Evolutionary conservation across 2,113 vertebrate genomes (phyloP).

Genomic region (Microtus oregoni): DNA sequence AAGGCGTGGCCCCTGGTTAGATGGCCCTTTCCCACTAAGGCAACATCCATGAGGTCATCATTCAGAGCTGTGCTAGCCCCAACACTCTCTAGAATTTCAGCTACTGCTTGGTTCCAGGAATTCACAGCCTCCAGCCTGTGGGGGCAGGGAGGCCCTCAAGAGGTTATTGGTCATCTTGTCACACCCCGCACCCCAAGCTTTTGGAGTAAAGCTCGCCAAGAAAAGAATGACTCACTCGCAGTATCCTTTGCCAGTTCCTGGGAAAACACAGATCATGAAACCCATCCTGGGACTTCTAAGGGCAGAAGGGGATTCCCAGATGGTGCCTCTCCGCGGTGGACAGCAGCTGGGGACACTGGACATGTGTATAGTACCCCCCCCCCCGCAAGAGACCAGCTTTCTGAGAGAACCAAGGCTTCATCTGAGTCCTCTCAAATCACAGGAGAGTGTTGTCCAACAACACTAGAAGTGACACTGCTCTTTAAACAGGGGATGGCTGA

Average conservation of each 20-base stretch:
- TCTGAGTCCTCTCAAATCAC: background rate
- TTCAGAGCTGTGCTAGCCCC: background rate
- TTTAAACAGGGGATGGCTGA: background rate
- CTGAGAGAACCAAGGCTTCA: background rate
- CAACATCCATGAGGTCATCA: background rate
- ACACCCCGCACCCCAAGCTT: constrained; percentile 53
- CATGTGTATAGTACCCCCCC: background rate
- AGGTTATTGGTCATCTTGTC: constrained; percentile 35
- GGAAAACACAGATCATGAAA: constrained; percentile 63
- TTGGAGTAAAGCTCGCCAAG: constrained; percentile 60
- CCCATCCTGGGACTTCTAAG: background rate
- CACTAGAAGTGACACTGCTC: background rate
- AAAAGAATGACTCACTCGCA: constrained; percentile 66
- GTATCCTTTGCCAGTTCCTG: constrained; percentile 66
- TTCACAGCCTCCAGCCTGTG: background rate
- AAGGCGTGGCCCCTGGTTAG: accelerated
- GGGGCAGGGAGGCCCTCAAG: background rate
- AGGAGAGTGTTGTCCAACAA: background rate
- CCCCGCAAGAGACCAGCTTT: background rate
- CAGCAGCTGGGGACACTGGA: background rate
- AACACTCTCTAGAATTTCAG: background rate
- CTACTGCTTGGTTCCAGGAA: background rate
- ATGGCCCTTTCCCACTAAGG: background rate
- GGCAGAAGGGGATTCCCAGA: constrained; percentile 55
- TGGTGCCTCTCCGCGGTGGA: background rate